A percentile compares a stretch with the other conserved stretches of the same genome.
These are phyloP conservation scores for Puntigrus tetrazona DNA, from an alignment of 2,113 vertebrate genomes.

Conservation along the genomic window DNA sequence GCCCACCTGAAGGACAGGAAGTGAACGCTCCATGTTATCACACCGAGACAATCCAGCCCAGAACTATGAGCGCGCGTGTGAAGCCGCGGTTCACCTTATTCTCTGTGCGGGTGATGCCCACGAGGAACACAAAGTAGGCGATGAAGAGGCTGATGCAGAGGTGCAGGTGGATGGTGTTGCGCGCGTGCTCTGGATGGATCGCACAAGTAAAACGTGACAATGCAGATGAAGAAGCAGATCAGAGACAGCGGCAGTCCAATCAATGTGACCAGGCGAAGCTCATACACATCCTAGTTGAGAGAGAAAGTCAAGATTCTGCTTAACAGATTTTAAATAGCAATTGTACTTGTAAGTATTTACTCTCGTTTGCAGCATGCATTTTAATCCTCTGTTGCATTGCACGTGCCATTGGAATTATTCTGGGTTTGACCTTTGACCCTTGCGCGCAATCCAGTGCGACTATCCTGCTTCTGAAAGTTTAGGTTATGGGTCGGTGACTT, in stretches of 20 bases:
- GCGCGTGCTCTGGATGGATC: slow-evolving; percentile 79
- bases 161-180: slow-evolving; percentile 86
- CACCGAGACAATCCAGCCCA: neutral
- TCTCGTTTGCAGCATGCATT: too few relatives aligned
- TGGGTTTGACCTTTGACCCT: neutral
- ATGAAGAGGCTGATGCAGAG: slow-evolving; percentile 84
- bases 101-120: slow-evolving; percentile 69
- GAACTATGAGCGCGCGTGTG: neutral
- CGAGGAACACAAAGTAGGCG: slow-evolving; percentile 78
- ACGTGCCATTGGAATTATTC: too few relatives aligned
- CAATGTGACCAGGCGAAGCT: slow-evolving; percentile 76
- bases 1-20: slow-evolving; percentile 65
- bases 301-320: neutral
- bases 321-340: neutral
- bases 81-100: slow-evolving; percentile 65
- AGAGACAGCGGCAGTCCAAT: slow-evolving; percentile 80
- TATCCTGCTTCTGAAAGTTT: neutral
- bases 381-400: too few relatives aligned
- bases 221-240: slow-evolving; percentile 79
- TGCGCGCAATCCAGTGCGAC: neutral
- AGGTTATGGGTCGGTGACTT: neutral
- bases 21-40: slow-evolving; percentile 18
- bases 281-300: slow-evolving; percentile 68
- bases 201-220: slow-evolving; percentile 82
- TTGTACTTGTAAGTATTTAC: neutral